phyloP scores from a whole-genome alignment of 2,888 invertebrate species.

The Heteropelma amictum region DNA sequence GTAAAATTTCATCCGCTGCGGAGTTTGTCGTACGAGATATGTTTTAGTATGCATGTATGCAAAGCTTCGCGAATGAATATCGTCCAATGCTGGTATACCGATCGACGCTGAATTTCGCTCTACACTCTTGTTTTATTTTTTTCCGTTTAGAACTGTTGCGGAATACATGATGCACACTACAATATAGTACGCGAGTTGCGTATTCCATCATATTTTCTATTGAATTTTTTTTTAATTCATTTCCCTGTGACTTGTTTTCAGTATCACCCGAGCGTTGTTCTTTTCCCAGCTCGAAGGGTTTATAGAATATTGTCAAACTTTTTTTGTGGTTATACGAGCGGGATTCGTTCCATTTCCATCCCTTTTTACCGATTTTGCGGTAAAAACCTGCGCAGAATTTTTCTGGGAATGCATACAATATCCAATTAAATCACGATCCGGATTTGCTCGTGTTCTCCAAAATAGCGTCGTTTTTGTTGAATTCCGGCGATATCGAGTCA shows the following conservation, averaged over 20 bases:
- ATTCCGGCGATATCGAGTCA: too few relatives aligned
- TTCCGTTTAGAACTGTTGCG: conserved; percentile 5
- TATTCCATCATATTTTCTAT: conserved; percentile 11
- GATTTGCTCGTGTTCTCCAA: too few relatives aligned
- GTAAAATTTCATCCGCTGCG: too few relatives aligned
- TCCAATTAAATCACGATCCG: too few relatives aligned
- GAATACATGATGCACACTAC: conserved; percentile 31
- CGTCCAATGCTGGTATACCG: background rate
- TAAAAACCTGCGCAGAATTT: too few relatives aligned
- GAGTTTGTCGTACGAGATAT: too few relatives aligned
- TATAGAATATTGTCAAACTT: background rate
- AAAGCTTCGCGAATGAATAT: background rate
- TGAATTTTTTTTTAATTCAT: conserved; percentile 10
- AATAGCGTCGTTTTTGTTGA: too few relatives aligned
- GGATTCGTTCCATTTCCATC: background rate
- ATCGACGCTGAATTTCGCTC: background rate
- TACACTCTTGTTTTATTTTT: background rate
- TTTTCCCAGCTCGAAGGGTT: too few relatives aligned
- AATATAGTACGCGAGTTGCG: background rate
- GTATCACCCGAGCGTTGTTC: too few relatives aligned
- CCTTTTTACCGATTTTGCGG: background rate
- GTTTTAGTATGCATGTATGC: too few relatives aligned
- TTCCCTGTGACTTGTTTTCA: background rate
- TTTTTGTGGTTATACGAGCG: background rate
- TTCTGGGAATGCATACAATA: too few relatives aligned